Evolutionary conservation across 2,113 vertebrate species (phyloP), one percentile per base, ranked within the genome.

Genomic region (Microtus richardsoni): DNA sequence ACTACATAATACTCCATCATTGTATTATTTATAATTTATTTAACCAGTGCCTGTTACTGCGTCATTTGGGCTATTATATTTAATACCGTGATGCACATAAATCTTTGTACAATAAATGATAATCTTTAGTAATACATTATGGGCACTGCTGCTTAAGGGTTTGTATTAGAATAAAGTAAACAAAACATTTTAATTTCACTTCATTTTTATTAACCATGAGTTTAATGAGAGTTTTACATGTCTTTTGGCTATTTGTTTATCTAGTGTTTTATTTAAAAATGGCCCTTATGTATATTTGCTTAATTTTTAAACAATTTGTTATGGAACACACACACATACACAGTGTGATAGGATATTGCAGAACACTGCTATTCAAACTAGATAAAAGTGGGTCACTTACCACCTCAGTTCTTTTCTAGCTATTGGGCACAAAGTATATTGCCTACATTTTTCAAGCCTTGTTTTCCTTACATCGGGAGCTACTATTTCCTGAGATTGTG

Each of bases 31-130:
- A 66, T 92, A 96, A 96, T 89, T 95, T 94, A 90, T 75, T 91
- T 93, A 96, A 93, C 71, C 14, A 68, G 22, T 54, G 70, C 21
- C 28, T 77, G 10, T 87, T 89, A 84, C 54, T 93, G 54, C 24
- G 60, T 96, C 80, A 86, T 75, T 97, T 96, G 87, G 54, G 39
- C 52, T 96, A 8, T 94, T 96, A 85, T n/a, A 90, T 91, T 92
- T 85, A 95, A 47, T 78, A 66, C 71, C 91, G 1, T 95, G 62
- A 93, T 95, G 21, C 33, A 77, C 88, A 92, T 93, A 90, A 92
- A 80, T 93, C 75, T 93, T 91, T 52, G 64, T 68, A 90, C 52
- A 96, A 92, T 71, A 96, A 95, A 80, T 80, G 47, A 96, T 96
- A 47, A 86, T 66, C n/a, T 96, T 91, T 93, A 36, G 82, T 88